phyloP scores from a whole-genome alignment of 2,888 invertebrate genomes.

The Drosophila tripunctata region DNA sequence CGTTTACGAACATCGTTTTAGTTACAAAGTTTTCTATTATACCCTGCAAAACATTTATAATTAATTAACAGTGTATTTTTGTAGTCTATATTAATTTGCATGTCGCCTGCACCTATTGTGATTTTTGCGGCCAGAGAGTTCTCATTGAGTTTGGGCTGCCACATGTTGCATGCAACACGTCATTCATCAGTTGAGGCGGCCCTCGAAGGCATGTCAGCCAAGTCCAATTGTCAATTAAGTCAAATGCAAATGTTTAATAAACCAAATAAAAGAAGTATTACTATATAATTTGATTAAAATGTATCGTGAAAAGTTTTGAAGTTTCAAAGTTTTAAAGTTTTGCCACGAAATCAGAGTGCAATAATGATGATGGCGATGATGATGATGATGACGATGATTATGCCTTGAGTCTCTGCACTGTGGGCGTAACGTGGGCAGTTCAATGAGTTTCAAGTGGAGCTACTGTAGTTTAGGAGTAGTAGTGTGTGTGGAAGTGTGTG shows the following conservation, averaged over 20 bases:
- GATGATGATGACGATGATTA: conserved; percentile 38
- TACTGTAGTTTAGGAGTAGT: conserved; percentile 42
- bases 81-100: conserved; percentile 8
- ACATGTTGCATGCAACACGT: conserved; percentile 64
- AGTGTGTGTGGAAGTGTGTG: not conserved
- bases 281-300: conserved; percentile 47
- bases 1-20: no score
- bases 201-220: conserved; percentile 43
- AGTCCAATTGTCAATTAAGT: conserved; percentile 65
- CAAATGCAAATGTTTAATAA: conserved; percentile 68
- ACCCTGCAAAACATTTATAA: not conserved
- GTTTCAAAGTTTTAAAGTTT: conserved; percentile 14
- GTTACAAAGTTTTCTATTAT: not conserved
- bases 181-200: conserved; percentile 40
- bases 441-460: conserved; percentile 54
- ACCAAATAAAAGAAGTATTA: conserved; percentile 34
- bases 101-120: conserved; percentile 23
- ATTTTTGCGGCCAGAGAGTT: conserved; percentile 6
- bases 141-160: conserved; percentile 25
- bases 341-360: conserved; percentile 24
- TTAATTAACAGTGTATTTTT: conserved; percentile 5
- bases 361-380: conserved; percentile 16
- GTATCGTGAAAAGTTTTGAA: conserved; percentile 3
- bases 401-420: conserved; percentile 23
- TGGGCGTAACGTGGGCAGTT: conserved; percentile 62